Evolutionary conservation across 2,888 invertebrate species (phyloP), one percentile per base, ranked within the genome.

Genomic region (Chelonus formosanus): DNA sequence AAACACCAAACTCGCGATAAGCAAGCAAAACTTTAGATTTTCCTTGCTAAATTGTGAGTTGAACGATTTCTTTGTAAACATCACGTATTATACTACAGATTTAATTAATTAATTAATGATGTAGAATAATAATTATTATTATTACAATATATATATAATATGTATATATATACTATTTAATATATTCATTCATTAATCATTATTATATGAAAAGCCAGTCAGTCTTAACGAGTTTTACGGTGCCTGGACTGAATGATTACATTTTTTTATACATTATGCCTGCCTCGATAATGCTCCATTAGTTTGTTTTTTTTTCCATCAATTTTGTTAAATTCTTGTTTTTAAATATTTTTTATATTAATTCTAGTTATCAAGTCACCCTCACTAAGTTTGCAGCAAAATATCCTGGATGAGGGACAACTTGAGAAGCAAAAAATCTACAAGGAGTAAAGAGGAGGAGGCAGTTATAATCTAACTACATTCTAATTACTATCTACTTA

Each of bases 1-100:
- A 79, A 77, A 79, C 82, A 81, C 78, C 77, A 70, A 80, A 78
- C 78, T 81, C 80, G 80, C 78, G 75, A 76, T 80, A 80, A 79
- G 79, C 76, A 80, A 31, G 31, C 43, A 31, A 56, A 56, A 56
- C 20, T 20, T 20, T 20, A 20, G 20, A 44, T 56, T 31, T 32
- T 55, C 34, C n/a, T 34, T 53, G 35, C 35, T 45, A n/a, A 44
- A 44, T 78, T 76, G 76, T 77, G 71, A 78, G 78, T 79, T 45
- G 53, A 32, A 35, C 32, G 7, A 43, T 47, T 32, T n/a, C 4
- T 54, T 8, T 31, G 32, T 44, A 44, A 44, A 5, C 44, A 44
- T 20, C 5, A 20, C 20, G 20, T 5, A 32, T 34, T 45, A 44
- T 44, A 44, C 44, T 57, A 45, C 44, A 57, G 34, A 32, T 45